Evolutionary conservation across 2,888 invertebrate species (phyloP).

Genomic region (Caenorhabditis imperialis): DNA sequence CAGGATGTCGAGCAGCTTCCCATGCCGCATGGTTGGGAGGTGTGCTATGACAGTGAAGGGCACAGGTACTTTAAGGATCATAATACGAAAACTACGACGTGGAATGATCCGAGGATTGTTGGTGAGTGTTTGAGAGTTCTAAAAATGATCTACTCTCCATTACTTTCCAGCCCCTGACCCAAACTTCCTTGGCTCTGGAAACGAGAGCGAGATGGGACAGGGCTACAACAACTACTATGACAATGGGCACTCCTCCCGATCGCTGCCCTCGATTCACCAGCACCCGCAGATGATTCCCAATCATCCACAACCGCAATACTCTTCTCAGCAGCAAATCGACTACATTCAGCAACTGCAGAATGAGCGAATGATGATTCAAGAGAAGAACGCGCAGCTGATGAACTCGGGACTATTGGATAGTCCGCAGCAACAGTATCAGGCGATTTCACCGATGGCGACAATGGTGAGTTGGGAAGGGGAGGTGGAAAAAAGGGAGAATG

Average conservation of each 20-base stretch:
- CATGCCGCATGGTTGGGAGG: conserved; percentile 62
- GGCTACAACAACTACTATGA: conserved; percentile 34
- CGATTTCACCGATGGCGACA: conserved; percentile 36
- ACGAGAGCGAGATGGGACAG: conserved; percentile 8
- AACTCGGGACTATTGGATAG: conserved; percentile 58
- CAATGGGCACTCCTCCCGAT: conserved; percentile 43
- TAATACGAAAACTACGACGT: conserved; percentile 59
- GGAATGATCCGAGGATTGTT: conserved; percentile 58
- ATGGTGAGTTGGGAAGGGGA: too few relatives aligned
- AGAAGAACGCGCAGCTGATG: conserved; percentile 59
- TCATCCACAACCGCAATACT: conserved; percentile 46
- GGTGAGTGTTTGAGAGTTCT: conserved; percentile 14
- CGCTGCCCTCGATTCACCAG: conserved; percentile 51
- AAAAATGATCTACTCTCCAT: too few relatives aligned
- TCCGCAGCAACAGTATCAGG: conserved; percentile 48
- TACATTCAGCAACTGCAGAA: conserved; percentile 62
- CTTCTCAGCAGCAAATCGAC: conserved; percentile 48
- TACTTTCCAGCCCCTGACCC: conserved; percentile 25
- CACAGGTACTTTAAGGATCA: conserved; percentile 61
- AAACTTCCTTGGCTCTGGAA: not conserved
- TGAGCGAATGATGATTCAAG: conserved; percentile 61
- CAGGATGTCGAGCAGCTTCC: conserved; percentile 50
- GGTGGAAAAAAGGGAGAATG: too few relatives aligned
- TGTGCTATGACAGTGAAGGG: conserved; percentile 56
- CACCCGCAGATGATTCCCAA: conserved; percentile 44